These are phyloP conservation scores for Felis chaus DNA, from an alignment of 2,113 vertebrate species.

Conservation along the genomic window DNA sequence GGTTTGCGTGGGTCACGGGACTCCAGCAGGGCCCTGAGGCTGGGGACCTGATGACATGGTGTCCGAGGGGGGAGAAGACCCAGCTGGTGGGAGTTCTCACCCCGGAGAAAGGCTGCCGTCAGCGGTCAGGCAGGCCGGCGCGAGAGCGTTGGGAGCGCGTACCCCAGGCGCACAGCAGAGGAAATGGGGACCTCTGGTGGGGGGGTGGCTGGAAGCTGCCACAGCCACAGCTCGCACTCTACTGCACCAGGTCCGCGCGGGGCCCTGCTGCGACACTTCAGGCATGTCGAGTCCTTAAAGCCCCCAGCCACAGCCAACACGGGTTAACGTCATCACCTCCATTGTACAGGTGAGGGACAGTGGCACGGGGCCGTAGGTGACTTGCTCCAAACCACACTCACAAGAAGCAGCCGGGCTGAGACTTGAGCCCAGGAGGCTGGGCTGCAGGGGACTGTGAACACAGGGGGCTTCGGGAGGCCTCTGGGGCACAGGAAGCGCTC, in stretches of 20 bases:
- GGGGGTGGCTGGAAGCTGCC: background rate
- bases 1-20: background rate
- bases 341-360: rapidly evolving
- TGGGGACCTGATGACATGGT: background rate
- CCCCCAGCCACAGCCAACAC: too few species aligned
- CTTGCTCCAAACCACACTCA: background rate
- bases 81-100: background rate
- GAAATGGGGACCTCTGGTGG: rapidly evolving
- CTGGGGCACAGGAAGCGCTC: background rate
- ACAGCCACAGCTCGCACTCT: rapidly evolving
- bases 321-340: rapidly evolving
- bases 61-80: rapidly evolving
- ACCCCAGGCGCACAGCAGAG: rapidly evolving
- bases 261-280: rapidly evolving
- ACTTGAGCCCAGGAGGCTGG: background rate
- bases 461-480: rapidly evolving
- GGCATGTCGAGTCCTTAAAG: rapidly evolving
- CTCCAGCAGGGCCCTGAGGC: background rate
- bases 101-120: rapidly evolving
- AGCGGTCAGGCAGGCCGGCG: background rate
- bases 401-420: background rate
- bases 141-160: rapidly evolving
- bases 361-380: rapidly evolving
- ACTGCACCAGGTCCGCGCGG: rapidly evolving
- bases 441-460: background rate